Conservation (phyloP, 1,140 invertebrate species). For the Acromyrmex charruanus region DNA sequence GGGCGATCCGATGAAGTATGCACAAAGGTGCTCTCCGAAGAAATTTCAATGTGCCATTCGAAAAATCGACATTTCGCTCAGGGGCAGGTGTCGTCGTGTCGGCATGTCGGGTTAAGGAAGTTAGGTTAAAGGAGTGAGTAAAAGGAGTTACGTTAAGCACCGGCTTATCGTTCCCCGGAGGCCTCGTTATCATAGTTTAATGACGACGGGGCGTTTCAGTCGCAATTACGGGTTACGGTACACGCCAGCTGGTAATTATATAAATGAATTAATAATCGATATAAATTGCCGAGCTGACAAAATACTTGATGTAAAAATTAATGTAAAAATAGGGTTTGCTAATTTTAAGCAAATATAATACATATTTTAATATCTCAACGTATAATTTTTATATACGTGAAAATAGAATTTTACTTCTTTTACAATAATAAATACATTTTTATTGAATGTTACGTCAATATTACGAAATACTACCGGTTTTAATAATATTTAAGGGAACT, state of each 20-base stretch:
- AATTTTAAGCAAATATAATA: background rate
- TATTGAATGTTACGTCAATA: background rate
- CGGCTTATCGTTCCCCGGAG: slow-evolving; percentile 43
- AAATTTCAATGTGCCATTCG: slow-evolving; percentile 17
- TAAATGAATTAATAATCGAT: slow-evolving; percentile 74
- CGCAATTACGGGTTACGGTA: slow-evolving; percentile 48
- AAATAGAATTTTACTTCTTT: background rate
- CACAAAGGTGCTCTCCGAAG: background rate
- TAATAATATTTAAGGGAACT: too few relatives aligned
- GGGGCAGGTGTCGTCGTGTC: slow-evolving; percentile 55
- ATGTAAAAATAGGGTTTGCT: background rate
- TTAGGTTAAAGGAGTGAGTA: slow-evolving; percentile 24
- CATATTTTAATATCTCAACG: background rate
- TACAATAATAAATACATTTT: background rate
- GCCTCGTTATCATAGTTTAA: slow-evolving; percentile 63
- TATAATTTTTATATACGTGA: background rate
- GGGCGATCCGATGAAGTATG: slow-evolving; percentile 25
- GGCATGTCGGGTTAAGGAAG: slow-evolving; percentile 47
- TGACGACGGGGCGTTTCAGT: slow-evolving; percentile 56
- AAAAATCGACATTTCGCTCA: slow-evolving; percentile 17
- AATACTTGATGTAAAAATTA: background rate
- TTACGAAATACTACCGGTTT: too few relatives aligned
- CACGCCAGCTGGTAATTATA: slow-evolving; percentile 44
- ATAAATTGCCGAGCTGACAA: slow-evolving; percentile 56
- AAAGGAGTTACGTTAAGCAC: slow-evolving; percentile 50